Evolutionary conservation across 2,113 vertebrate genomes (phyloP), one percentile per base, ranked within the genome.

Genomic region (Pseudopipra pipra): DNA sequence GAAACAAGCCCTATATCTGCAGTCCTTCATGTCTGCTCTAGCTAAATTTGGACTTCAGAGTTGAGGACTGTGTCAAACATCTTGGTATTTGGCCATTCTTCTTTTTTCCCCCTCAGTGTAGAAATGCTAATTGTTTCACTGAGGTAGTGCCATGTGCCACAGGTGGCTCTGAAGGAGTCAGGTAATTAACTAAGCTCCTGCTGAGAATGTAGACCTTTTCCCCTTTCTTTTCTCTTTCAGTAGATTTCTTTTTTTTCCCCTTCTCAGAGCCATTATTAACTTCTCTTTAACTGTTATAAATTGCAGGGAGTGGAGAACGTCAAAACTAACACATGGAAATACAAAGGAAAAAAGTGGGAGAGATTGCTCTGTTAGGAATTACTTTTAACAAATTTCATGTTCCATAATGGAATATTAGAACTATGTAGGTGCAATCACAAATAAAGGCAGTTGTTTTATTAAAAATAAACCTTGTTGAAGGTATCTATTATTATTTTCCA

Each of bases 401-500:
- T 96, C 90, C 44, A 14, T 95, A 96, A 87, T 70, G 85, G 61
- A 96, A 75, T 94, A 81, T 93, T 96, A 87, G 77, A 95, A 93
- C 10, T 37, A 59, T 30, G 30, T 73, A 95, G 81, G 44, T 15
- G 1, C 23, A 82, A 91, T 92, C 54, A 94, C 85, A 97, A 94
- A 90, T 65, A 96, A 97, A 97, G 96, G 46, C 71, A 94, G 93
- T 88, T 95, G 73, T 91, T 96, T 96, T 96, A 85, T 91, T 94
- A 96, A 97, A 97, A 97, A 81, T 68, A 90, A 92, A 37, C 67
- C 68, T 94, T 80, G 51, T 81, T 97, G 66, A 89, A 97, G 85
- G 78, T 46, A 93, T 77, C 77, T 44, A 91, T 95, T 97, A 92
- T 73, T 91, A 63, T 95, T 95, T 97, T 97, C 94, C 21, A 14